Base-by-base conservation (phyloP, 2,113 vertebrate species). In the Leptodactylus fuscus region DNA sequence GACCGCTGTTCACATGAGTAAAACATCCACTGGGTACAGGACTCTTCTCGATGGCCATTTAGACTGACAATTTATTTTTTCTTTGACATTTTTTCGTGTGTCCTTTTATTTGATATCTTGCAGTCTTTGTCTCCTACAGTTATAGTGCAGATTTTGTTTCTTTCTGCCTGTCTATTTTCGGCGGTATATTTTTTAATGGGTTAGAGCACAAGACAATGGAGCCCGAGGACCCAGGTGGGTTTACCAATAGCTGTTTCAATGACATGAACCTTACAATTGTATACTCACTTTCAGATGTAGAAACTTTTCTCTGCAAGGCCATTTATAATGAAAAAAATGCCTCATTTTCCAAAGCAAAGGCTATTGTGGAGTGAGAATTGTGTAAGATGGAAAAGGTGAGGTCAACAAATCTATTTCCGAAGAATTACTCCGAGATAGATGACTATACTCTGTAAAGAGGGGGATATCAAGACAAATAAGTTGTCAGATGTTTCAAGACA, bases 381-480 rank as follows among this genome's bases (percentile, higher is more conserved):
- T 75, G 73, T 49, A n/a, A 49, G 1, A 49, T 32, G 24, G 24
- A 76, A 76, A 51, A 76, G 73, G 15, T 76, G 46, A 49, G 73
- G 46, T 49, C 44, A 76, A 29, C 8, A 32, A 49, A 69, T 69
- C 8, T 69, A 69, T 69, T 38, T 69, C 18, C 20, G 9, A 22
- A 38, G 2, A 69, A 69, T 20, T 69, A 69, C 38, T 69, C 22
- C 5, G 7, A 18, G 24, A 46, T 24, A 48, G 41, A 74, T 74
- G 22, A 76, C 38, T 24, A 13, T 15, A 36, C 65, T 36, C n/a
- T 27, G 44, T 48, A 75, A 75, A 48, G 22, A 75, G 41, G 10
- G 41, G 2, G 22, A 48, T 18, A 49, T 75, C 24, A 49, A 27
- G 18, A 49, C 6, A 75, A 49, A 48, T 69, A 9, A 22, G 34